Base-by-base conservation (phyloP, 2,888 invertebrate species). In the Dioctria linearis region DNA sequence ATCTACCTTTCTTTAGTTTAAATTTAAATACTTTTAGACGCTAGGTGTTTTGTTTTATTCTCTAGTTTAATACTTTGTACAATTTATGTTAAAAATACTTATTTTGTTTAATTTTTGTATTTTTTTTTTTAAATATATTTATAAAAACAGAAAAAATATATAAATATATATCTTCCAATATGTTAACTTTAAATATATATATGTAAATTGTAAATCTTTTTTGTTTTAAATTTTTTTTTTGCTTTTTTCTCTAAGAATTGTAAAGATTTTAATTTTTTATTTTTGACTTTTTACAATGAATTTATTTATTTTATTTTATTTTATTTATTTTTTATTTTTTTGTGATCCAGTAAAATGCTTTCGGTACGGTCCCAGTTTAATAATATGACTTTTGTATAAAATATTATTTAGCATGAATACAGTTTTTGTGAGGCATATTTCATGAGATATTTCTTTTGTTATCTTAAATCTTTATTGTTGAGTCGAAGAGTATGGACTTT, bases 111-210 rank as follows among this genome's bases (percentile, higher is more conserved):
- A 40, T 75, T 75, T 67, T 75, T 57, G 46, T 59, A 25, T 61
- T 49, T 54, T 54, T 73, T n/a, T 73, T 73, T 75, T 75, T 75
- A 46, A 75, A 75, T 75, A 75, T 75, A 75, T 75, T 75, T 75
- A 75, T 75, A 75, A 75, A 75, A 75, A 75, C 75, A 75, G 75
- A 75, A 65, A 78, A 78, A 65, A 78, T 78, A 65, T 78, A 78
- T 75, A 75, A 75, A 75, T 75, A 75, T 75, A 75, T 75, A 78
- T 78, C 78, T 78, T 78, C 65, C 65, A 78, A 78, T 78, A 78
- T 78, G 78, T 78, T 78, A 78, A 78, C 78, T 78, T 78, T 78
- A 78, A 78, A 78, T 78, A 78, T 78, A 65, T 75, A 59, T 59
- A 59, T 59, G 59, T 75, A 75, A 75, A 75, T 75, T 75, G 75